phyloP scores from a whole-genome alignment of 2,797 vertebrate species.

The Eptatretus atami region DNA sequence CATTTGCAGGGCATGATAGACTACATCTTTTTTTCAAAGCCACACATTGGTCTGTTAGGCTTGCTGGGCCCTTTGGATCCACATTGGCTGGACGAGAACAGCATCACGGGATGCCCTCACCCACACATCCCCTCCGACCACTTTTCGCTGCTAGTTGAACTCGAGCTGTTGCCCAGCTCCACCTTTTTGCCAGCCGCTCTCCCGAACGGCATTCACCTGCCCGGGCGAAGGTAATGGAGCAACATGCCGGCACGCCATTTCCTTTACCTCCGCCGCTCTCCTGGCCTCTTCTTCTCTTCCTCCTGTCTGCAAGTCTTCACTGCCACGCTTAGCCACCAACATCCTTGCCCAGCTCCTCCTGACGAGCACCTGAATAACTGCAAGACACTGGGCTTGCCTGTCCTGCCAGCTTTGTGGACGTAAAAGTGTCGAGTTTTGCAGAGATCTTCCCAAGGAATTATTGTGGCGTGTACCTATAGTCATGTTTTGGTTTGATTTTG shows the following conservation, averaged over 20 bases:
- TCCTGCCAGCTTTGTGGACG: no score
- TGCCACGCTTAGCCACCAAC: no score
- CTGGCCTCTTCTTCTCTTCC: neutral
- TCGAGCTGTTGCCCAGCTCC: slow-evolving; percentile 51
- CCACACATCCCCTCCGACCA: slow-evolving; percentile 97
- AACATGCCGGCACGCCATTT: neutral
- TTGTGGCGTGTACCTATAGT: no score
- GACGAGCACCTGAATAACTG: no score
- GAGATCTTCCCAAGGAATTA: no score
- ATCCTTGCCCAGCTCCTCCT: no score
- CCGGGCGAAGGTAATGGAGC: slow-evolving; percentile 1
- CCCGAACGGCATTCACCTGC: slow-evolving; percentile 4
- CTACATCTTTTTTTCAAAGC: slow-evolving; percentile 98
- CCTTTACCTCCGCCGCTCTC: neutral
- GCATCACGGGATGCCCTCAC: slow-evolving; percentile 85
- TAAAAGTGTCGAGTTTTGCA: no score
- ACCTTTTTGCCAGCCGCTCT: slow-evolving; percentile 13
- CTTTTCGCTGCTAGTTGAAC: slow-evolving; percentile 92
- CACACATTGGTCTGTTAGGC: slow-evolving; percentile 70
- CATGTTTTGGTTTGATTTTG: no score
- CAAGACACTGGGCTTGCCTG: no score
- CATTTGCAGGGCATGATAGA: slow-evolving; percentile 66
- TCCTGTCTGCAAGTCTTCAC: neutral
- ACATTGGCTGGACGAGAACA: slow-evolving; percentile 82
- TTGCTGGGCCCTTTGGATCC: slow-evolving; percentile 71